Percentiles rank a stretch among this genome's conserved stretches.
Evolutionary conservation across 1,140 invertebrate genomes (phyloP).

Genomic region (Ostrea edulis): DNA sequence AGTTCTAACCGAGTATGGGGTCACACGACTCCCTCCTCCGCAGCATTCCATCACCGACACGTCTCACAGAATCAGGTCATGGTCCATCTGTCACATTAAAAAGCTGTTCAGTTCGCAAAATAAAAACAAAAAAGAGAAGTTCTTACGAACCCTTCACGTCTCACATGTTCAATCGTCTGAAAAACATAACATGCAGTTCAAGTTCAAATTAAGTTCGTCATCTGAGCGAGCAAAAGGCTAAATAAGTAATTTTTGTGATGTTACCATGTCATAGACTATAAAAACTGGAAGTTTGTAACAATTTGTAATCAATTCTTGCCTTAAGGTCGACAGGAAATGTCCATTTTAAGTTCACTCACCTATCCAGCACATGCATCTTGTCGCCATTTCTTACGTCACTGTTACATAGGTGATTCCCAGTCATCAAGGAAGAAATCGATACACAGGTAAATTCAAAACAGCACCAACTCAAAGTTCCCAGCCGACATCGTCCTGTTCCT

Average conservation of each 20-base stretch:
- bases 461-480: neutral
- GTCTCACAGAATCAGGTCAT: neutral
- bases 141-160: neutral
- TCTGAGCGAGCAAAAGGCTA: neutral
- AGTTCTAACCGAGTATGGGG: neutral
- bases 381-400: constrained; percentile 17
- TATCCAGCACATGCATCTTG: neutral
- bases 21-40: neutral
- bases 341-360: constrained; percentile 1
- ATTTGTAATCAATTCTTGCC: neutral
- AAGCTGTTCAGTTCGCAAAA: neutral
- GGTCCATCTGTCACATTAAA: neutral
- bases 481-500: neutral
- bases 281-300: neutral
- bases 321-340: neutral
- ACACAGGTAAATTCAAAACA: neutral
- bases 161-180: neutral
- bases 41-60: constrained; percentile 9
- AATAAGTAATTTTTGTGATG: neutral
- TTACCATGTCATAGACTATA: neutral
- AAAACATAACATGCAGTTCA: neutral
- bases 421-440: constrained; percentile 1
- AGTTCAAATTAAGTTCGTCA: neutral
- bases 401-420: neutral
- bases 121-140: neutral